Evolutionary conservation across 2,113 vertebrate genomes (phyloP).

Genomic region (Procavia capensis): DNA sequence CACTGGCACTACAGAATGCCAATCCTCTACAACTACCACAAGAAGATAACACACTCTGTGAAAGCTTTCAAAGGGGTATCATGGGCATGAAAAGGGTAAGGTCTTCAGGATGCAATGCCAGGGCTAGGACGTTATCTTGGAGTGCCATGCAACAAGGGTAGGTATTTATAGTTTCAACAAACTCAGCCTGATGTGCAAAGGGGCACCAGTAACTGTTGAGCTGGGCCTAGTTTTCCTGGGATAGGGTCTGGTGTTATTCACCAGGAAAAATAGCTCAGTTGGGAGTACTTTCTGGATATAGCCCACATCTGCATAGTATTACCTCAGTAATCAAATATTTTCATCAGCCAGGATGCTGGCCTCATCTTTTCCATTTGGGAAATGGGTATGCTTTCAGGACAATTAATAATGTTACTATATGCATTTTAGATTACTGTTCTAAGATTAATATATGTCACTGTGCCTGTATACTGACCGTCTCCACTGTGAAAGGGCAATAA

Average conservation of each 20-base stretch:
- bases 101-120: too few relatives aligned
- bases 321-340: not conserved
- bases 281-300: not conserved
- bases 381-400: not conserved
- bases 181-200: not conserved
- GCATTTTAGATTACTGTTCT: not conserved
- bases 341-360: not conserved
- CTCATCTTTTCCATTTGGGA: not conserved
- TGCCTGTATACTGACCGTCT: not conserved
- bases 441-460: not conserved
- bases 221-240: not conserved
- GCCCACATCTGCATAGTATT: not conserved
- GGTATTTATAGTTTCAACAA: not conserved
- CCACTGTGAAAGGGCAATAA: not conserved
- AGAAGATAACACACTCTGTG: not conserved
- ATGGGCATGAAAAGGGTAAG: not conserved
- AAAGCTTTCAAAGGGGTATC: not conserved
- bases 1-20: not conserved
- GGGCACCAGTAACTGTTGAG: rapidly evolving
- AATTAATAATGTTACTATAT: not conserved
- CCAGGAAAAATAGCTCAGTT: not conserved
- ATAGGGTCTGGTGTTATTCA: too few relatives aligned
- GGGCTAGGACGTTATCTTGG: not conserved
- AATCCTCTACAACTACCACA: not conserved
- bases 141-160: not conserved